These are phyloP conservation scores for Piscicola geometra DNA, from an alignment of 2,888 invertebrate species.

Conservation along the genomic window DNA sequence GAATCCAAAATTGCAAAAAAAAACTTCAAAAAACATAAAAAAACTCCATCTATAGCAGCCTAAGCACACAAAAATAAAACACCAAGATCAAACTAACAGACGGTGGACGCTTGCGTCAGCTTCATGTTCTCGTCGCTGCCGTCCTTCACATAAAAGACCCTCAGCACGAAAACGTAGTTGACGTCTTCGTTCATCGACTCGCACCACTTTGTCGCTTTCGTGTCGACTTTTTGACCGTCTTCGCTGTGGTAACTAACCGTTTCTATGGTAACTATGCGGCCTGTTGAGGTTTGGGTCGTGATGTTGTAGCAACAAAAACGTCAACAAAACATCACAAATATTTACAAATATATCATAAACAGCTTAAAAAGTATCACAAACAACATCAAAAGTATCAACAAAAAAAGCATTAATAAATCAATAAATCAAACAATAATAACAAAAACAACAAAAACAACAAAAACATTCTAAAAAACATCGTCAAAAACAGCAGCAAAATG, in stretches of 20 bases:
- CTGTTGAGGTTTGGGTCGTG: conserved; percentile 30
- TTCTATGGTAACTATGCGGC: conserved; percentile 41
- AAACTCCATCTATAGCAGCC: no score
- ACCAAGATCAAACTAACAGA: conserved; percentile 22
- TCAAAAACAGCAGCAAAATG: background rate
- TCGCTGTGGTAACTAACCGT: conserved; percentile 37
- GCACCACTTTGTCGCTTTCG: conserved; percentile 40
- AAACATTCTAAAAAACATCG: background rate
- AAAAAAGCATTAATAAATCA: background rate
- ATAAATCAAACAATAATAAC: no score
- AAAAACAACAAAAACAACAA: no score
- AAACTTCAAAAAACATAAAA: no score
- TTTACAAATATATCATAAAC: no score
- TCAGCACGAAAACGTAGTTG: conserved; percentile 41
- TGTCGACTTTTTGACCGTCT: conserved; percentile 39
- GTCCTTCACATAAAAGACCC: conserved; percentile 40
- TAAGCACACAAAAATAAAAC: no score
- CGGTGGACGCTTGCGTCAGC: conserved; percentile 8
- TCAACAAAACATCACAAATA: no score
- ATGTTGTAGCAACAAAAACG: no score
- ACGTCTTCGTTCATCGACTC: conserved; percentile 40
- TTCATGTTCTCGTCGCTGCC: conserved; percentile 14
- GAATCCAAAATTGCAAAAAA: no score
- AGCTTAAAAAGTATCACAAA: background rate
- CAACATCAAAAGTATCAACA: no score